These are phyloP conservation scores for Hydrocynus forskahlii DNA, from an alignment of 2,797 vertebrate species.

Conservation along the genomic window DNA sequence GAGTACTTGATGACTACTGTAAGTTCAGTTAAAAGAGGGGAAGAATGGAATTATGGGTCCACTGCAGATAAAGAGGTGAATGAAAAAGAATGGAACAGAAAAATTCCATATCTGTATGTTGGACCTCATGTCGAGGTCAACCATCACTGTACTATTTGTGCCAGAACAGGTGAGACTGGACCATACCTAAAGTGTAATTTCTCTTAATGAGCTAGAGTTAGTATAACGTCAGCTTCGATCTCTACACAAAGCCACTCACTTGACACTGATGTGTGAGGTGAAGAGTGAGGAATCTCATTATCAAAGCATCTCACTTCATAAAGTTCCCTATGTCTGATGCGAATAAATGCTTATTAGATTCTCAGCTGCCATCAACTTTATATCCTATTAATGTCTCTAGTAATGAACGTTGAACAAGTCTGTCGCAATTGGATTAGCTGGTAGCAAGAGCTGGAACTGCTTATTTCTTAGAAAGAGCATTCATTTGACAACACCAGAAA, in stretches of 20 bases:
- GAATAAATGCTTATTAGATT: conserved; percentile 10
- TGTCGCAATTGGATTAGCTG: conserved; percentile 33
- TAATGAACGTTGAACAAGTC: conserved; percentile 2
- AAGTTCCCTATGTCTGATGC: not conserved
- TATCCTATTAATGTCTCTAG: conserved; percentile 13
- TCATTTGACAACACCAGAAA: conserved; percentile 10
- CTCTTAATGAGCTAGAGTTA: conserved; percentile 12
- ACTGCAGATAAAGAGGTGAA: not conserved
- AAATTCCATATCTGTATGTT: not conserved
- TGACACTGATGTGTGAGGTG: conserved; percentile 15
- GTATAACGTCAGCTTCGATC: conserved; percentile 4
- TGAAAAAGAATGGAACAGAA: not conserved
- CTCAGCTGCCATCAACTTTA: conserved; percentile 23
- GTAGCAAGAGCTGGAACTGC: conserved; percentile 33
- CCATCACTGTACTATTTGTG: not conserved
- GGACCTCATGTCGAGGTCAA: not conserved
- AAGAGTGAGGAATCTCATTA: conserved; percentile 25
- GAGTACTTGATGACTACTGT: not conserved
- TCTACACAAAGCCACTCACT: conserved; percentile 17
- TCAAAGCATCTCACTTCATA: conserved; percentile 12
- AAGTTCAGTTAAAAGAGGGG: not conserved
- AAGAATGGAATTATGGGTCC: not conserved
- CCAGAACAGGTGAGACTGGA: not conserved
- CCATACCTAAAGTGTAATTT: conserved; percentile 10
- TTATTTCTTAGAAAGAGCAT: conserved; percentile 33